A percentile compares a stretch with the other conserved stretches of the same genome.
These are phyloP conservation scores for Accipiter virgatus DNA, from an alignment of 2,113 vertebrate genomes.

Conservation along the genomic window DNA sequence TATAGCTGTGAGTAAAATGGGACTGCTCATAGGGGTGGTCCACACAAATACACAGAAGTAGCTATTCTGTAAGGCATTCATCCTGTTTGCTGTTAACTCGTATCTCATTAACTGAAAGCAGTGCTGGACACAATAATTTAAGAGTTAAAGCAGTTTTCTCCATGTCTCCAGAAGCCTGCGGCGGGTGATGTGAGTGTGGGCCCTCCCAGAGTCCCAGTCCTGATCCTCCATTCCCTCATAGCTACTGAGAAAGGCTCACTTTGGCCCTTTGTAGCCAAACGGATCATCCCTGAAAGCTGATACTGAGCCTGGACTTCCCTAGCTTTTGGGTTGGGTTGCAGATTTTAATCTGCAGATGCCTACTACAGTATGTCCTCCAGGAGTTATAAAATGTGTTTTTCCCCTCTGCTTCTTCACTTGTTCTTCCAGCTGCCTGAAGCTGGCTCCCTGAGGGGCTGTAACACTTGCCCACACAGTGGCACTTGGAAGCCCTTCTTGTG, in stretches of 20 bases:
- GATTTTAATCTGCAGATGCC: neutral
- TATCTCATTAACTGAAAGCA: neutral
- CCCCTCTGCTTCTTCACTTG: neutral
- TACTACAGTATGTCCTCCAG: neutral
- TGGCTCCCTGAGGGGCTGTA: neutral
- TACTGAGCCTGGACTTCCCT: neutral
- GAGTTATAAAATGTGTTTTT: neutral
- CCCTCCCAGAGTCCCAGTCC: neutral
- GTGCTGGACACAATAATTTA: neutral
- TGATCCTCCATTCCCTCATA: neutral
- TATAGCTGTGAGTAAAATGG: neutral
- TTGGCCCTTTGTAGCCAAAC: neutral
- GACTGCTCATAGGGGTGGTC: neutral
- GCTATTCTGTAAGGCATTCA: neutral
- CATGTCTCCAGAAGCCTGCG: neutral
- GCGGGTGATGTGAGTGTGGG: rapidly evolving
- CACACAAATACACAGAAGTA: neutral
- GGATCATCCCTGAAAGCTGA: neutral
- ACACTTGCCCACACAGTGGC: neutral
- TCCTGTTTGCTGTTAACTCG: neutral
- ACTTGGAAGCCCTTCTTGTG: neutral
- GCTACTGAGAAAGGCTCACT: neutral
- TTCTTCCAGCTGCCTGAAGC: neutral
- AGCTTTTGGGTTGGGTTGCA: neutral
- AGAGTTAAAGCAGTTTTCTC: neutral